Percentiles rank a stretch among this genome's conserved stretches.
These are phyloP conservation scores for Varanus salvator DNA, from an alignment of 2,113 vertebrate species.

Conservation along the genomic window DNA sequence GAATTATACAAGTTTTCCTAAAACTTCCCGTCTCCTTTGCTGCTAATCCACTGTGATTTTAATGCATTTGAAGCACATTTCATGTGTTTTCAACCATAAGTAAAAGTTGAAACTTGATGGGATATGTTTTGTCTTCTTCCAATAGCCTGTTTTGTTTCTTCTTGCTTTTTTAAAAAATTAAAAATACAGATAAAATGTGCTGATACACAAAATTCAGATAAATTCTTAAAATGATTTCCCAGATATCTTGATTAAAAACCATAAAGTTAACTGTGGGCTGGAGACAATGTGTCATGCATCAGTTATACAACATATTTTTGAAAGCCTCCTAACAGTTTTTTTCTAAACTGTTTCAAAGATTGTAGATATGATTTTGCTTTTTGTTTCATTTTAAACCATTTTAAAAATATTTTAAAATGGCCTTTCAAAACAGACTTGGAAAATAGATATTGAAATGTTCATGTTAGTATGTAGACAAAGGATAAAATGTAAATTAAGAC, in stretches of 20 bases:
- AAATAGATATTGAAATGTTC: conserved; percentile 30
- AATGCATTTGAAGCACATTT: conserved; percentile 88
- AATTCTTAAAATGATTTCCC: conserved; percentile 52
- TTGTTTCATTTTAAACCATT: conserved; percentile 52
- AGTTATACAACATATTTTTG: conserved; percentile 59
- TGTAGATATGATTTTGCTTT: conserved; percentile 57
- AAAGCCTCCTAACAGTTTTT: conserved; percentile 35
- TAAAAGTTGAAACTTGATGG: conserved; percentile 76
- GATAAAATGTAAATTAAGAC: conserved; percentile 10
- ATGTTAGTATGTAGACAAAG: conserved; percentile 44
- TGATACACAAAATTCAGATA: conserved; percentile 51
- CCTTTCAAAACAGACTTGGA: conserved; percentile 68
- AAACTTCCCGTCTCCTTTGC: conserved; percentile 78
- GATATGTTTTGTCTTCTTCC: conserved; percentile 60
- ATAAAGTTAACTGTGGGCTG: conserved; percentile 48
- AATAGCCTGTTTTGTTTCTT: conserved; percentile 48
- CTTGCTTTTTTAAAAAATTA: background rate
- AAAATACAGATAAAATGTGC: conserved; percentile 47
- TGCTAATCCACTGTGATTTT: conserved; percentile 89
- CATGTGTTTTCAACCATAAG: conserved; percentile 79
- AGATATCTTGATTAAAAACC: conserved; percentile 39
- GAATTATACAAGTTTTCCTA: conserved; percentile 78
- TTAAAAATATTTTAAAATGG: conserved; percentile 71
- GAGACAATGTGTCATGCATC: conserved; percentile 57
- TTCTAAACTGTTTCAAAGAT: conserved; percentile 63